Evolutionary conservation across 1,140 invertebrate genomes (phyloP).

Genomic region (Vollenhovia emeryi): DNA sequence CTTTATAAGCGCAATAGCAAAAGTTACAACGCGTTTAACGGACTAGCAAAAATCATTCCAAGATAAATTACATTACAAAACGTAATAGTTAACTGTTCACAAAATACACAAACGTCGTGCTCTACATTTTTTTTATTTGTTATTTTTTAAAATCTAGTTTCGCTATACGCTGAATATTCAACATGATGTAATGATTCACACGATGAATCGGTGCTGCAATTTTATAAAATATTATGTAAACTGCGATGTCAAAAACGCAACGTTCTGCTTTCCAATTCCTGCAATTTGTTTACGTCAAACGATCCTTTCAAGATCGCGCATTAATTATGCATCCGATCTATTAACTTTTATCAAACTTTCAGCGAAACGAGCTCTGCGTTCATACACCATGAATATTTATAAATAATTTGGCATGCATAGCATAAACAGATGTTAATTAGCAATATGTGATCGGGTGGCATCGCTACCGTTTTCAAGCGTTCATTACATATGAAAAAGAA

Average conservation of each 20-base stretch:
- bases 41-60: background rate
- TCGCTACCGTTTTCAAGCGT: slow-evolving; percentile 52
- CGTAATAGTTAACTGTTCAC: background rate
- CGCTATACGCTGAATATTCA: slow-evolving; percentile 6
- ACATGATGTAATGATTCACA: slow-evolving; percentile 38
- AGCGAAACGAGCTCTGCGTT: slow-evolving; percentile 48
- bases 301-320: slow-evolving; percentile 57
- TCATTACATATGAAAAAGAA: slow-evolving; percentile 53
- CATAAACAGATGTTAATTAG: slow-evolving; percentile 62
- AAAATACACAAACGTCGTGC: background rate
- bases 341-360: slow-evolving; percentile 60
- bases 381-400: slow-evolving; percentile 53
- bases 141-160: slow-evolving; percentile 5
- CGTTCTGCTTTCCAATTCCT: slow-evolving; percentile 32
- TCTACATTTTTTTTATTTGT: background rate
- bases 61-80: background rate
- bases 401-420: slow-evolving; percentile 58
- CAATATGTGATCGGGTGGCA: slow-evolving; percentile 46
- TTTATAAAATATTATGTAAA: slow-evolving; percentile 60
- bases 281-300: slow-evolving; percentile 49
- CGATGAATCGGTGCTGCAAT: slow-evolving; percentile 33
- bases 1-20: background rate
- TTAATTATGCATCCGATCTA: slow-evolving; percentile 61
- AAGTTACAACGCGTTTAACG: background rate
- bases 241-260: slow-evolving; percentile 33